phyloP scores from a whole-genome alignment of 2,888 invertebrate species.

The Oligia fasciuncula region DNA sequence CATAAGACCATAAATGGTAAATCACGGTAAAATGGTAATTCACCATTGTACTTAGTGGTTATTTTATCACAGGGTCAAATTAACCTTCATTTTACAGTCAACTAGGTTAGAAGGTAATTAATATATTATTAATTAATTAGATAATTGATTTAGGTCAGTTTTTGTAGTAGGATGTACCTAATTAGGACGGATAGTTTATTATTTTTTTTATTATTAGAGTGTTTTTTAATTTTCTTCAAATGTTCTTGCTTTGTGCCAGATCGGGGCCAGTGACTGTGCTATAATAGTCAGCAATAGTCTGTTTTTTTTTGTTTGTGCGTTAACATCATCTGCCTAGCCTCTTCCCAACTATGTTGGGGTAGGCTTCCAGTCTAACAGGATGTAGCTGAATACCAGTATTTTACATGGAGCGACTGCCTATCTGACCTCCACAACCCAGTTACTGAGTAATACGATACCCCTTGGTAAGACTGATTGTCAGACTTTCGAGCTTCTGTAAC shows the following conservation, averaged over 20 bases:
- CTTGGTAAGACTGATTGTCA: too few relatives aligned
- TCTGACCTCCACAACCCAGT: too few relatives aligned
- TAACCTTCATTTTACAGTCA: conserved; percentile 29
- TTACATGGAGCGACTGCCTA: too few relatives aligned
- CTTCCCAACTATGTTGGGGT: too few relatives aligned
- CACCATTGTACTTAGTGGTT: conserved; percentile 38
- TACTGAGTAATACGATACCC: too few relatives aligned
- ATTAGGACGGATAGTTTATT: neutral
- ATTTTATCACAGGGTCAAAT: conserved; percentile 38
- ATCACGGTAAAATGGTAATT: conserved; percentile 32
- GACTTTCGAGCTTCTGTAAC: too few relatives aligned
- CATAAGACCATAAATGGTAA: conserved; percentile 25
- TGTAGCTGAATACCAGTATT: too few relatives aligned
- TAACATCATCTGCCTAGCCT: neutral
- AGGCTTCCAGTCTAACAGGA: too few relatives aligned
- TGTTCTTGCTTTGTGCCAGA: neutral
- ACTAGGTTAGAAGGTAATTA: conserved; percentile 16
- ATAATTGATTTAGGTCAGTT: conserved; percentile 26
- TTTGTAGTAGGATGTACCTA: conserved; percentile 20
- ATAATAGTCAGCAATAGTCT: too few relatives aligned
- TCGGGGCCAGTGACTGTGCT: neutral
- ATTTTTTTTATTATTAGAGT: neutral
- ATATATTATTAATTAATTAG: too few relatives aligned
- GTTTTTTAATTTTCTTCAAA: too few relatives aligned
- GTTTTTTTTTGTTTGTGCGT: neutral